Evolutionary conservation across 2,113 vertebrate species (phyloP).

Genomic region (Rhinoptilus africanus): DNA sequence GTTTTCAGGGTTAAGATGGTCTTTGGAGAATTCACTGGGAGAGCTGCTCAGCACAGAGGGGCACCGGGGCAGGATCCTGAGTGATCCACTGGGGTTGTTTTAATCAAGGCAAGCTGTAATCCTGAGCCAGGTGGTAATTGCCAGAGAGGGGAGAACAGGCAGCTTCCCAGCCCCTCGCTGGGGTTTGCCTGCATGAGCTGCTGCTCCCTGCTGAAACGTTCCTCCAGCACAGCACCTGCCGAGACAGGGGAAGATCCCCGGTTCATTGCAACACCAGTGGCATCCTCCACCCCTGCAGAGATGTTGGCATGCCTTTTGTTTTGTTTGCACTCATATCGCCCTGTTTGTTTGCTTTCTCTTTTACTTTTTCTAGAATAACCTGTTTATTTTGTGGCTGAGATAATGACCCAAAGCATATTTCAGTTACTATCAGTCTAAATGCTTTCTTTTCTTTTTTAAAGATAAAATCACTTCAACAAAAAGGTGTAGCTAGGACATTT

Average conservation of each 20-base stretch:
- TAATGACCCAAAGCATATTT: background rate
- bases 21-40: background rate
- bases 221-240: accelerated
- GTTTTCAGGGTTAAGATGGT: background rate
- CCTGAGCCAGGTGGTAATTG: background rate
- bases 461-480: background rate
- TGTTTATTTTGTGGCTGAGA: background rate
- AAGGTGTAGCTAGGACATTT: background rate
- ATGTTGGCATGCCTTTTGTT: background rate
- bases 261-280: accelerated
- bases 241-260: accelerated
- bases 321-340: background rate
- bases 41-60: accelerated
- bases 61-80: accelerated
- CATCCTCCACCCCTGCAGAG: accelerated
- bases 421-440: background rate
- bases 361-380: background rate
- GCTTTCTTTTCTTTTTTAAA: background rate
- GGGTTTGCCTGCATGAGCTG: background rate
- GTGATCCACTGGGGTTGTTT: accelerated
- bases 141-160: background rate
- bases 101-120: background rate
- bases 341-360: background rate
- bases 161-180: background rate
- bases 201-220: background rate